Base-by-base conservation (phyloP, 2,888 invertebrate genomes). In the Allygus modestus region DNA sequence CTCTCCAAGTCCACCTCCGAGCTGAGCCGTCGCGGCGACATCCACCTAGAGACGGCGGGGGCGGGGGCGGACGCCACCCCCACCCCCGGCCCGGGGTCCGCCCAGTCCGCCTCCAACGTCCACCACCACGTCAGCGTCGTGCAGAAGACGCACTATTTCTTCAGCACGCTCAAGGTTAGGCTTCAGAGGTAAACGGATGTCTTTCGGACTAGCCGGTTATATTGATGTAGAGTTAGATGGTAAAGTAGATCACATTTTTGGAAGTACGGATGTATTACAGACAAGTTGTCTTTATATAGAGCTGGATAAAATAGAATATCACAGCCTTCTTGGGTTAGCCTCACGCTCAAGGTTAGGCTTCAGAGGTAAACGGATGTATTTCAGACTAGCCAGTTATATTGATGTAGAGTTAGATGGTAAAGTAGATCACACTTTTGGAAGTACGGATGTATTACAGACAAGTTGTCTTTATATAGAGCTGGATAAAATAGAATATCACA, bases 1-100 rank as follows among this genome's bases (percentile, higher is more conserved):
- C 92, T 97, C 86, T 96, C 96, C 87, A 95, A 96, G 90, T 96
- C 96, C 28, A 96, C 96, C 15, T 95, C 96, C 84, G 96, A 96
- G 91, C 90, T 96, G 89, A 95, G 94, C 88, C 94, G 94, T 88
- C 93, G 93, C 84, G 92, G 92, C 75, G 89, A 90, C 90, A 20
- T 91, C 91, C 85, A 89, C 91, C 73, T 90, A 92, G 41, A 93
- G 93, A 31, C 91, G 91, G 87, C 92, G 91, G 86, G 91, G 91
- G 85, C 92, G 92, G 84, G 92, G 92, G 81, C 92, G n/a, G 65
- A 58, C 84, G 87, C 92, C 91, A 85, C 79, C 84, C 2, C 85
- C 77, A 51, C 84, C 31, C 84, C 86, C 43, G 82, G 73, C 75
- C 73, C 84, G 31, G 82, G 61, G 65, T 43, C 84, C 71, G 84